These are phyloP conservation scores for Eilema caniola DNA, from an alignment of 2,888 invertebrate genomes.

Conservation along the genomic window DNA sequence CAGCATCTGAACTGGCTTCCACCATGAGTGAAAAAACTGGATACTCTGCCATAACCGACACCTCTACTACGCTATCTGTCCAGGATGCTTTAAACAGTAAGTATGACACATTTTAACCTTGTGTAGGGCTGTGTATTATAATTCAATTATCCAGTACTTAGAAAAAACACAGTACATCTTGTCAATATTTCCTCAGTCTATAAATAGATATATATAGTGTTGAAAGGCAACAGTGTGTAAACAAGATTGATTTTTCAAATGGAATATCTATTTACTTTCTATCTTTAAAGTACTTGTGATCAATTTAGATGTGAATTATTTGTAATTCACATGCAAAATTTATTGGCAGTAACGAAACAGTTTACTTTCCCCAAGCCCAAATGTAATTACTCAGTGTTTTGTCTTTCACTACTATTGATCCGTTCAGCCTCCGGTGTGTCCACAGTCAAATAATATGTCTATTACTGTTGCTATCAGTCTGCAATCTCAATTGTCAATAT, in stretches of 20 bases:
- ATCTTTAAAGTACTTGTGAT: background rate
- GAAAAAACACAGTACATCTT: background rate
- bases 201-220: background rate
- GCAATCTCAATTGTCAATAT: no score
- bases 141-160: background rate
- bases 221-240: background rate
- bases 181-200: background rate
- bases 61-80: slow-evolving; percentile 77
- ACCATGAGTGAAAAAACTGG: slow-evolving; percentile 80
- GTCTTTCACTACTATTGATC: background rate
- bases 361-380: background rate
- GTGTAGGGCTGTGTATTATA: background rate
- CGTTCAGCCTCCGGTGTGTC: no score
- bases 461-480: no score
- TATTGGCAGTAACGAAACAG: no score
- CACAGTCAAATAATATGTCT: no score
- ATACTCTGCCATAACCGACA: slow-evolving; percentile 79
- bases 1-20: slow-evolving; percentile 79
- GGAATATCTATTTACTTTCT: background rate
- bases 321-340: no score
- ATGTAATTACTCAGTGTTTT: background rate
- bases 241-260: background rate
- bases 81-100: slow-evolving; percentile 84
- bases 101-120: slow-evolving; percentile 27
- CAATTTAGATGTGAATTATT: background rate